Conservation (phyloP, 2,888 invertebrate genomes). For the Kuschelorhynchus macadamiae region DNA sequence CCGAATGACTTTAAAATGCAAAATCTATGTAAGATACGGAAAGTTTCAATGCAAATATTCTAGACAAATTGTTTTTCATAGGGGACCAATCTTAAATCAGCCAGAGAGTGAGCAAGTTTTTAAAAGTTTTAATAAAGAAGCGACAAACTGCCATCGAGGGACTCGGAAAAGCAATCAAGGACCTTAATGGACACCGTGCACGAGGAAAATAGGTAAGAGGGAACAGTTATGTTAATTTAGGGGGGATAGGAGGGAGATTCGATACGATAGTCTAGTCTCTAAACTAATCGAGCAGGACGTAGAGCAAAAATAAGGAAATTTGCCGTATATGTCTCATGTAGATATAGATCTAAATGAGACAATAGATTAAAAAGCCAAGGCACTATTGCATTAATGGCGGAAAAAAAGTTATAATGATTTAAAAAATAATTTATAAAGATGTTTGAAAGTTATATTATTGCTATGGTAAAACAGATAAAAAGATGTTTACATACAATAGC, state of each 20-base stretch:
- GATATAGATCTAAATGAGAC: too few relatives aligned
- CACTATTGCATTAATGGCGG: too few relatives aligned
- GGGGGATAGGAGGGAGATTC: conserved; percentile 34
- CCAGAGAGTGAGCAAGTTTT: conserved; percentile 35
- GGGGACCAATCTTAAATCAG: conserved; percentile 39
- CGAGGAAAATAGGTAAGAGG: conserved; percentile 63
- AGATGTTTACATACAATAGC: too few relatives aligned
- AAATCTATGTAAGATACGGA: too few relatives aligned
- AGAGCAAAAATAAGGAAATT: conserved; percentile 27
- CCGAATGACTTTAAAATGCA: too few relatives aligned
- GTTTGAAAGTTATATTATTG: too few relatives aligned
- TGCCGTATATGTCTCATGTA: background rate
- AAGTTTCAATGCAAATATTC: too few relatives aligned
- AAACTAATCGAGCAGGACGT: conserved; percentile 36
- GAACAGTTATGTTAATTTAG: conserved; percentile 53
- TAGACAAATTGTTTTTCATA: conserved; percentile 37
- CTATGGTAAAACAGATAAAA: too few relatives aligned
- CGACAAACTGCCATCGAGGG: conserved; percentile 49
- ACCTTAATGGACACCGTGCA: conserved; percentile 64
- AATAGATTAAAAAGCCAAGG: too few relatives aligned
- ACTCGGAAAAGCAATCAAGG: conserved; percentile 62
- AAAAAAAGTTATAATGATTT: too few relatives aligned
- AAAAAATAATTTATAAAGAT: too few relatives aligned
- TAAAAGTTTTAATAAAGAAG: conserved; percentile 51
- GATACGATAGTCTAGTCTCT: conserved; percentile 41